Evolutionary conservation across 2,888 invertebrate genomes (phyloP).

Genomic region (Microdon myrmicae): DNA sequence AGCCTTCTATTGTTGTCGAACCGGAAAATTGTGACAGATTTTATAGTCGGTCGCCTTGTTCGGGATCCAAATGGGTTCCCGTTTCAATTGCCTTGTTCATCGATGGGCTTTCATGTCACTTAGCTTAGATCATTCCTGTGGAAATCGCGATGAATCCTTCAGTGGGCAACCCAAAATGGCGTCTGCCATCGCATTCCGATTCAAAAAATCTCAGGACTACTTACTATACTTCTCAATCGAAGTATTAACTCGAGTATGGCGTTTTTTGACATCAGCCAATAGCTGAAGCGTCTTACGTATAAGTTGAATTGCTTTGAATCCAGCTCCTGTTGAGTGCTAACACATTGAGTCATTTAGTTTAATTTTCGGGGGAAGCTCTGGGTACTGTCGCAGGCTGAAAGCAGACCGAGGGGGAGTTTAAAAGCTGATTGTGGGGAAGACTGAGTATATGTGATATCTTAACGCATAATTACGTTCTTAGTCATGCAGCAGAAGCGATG

Average conservation of each 20-base stretch:
- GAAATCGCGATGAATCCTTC: slow-evolving; percentile 26
- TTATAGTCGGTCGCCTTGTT: slow-evolving; percentile 18
- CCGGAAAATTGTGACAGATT: slow-evolving; percentile 39
- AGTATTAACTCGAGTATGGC: neutral
- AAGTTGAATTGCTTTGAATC: slow-evolving; percentile 38
- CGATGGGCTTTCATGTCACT: slow-evolving; percentile 14
- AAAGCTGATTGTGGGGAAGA: neutral
- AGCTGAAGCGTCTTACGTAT: no score
- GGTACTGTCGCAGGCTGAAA: slow-evolving; percentile 32
- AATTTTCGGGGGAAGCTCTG: slow-evolving; percentile 33
- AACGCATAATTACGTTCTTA: slow-evolving; percentile 36
- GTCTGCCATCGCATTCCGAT: neutral
- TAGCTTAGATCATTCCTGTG: slow-evolving; percentile 5
- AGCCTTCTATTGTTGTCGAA: slow-evolving; percentile 33
- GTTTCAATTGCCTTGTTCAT: no score
- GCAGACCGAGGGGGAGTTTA: slow-evolving; percentile 1
- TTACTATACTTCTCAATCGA: slow-evolving; percentile 12
- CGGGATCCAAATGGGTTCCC: slow-evolving; percentile 37
- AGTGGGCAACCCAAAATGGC: slow-evolving; percentile 16
- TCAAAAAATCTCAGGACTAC: slow-evolving; percentile 43
- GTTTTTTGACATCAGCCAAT: no score
- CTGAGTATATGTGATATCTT: slow-evolving; percentile 20
- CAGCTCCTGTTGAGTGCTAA: slow-evolving; percentile 39
- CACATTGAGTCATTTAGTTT: slow-evolving; percentile 48
- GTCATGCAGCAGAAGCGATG: slow-evolving; percentile 25